These are phyloP conservation scores for Anagrus nilaparvatae DNA, from an alignment of 1,140 invertebrate species.

Conservation along the genomic window DNA sequence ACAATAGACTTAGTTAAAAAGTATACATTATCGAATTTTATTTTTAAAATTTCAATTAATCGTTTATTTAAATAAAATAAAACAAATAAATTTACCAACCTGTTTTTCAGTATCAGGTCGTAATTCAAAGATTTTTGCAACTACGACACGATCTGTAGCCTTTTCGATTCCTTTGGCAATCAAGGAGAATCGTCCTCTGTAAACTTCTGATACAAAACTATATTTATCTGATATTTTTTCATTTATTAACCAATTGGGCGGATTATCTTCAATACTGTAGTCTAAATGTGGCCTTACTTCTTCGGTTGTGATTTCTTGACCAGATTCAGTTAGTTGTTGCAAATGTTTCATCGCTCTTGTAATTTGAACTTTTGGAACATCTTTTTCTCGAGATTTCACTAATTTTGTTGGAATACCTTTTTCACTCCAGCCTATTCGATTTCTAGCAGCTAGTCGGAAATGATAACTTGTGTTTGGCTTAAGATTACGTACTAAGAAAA, in stretches of 20 bases:
- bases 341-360: conserved; percentile 72
- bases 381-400: conserved; percentile 55
- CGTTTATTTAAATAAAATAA: neutral
- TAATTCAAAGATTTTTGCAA: conserved; percentile 71
- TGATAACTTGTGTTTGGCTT: conserved; percentile 70
- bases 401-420: conserved; percentile 62
- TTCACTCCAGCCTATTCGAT: conserved; percentile 89
- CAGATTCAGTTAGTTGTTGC: conserved; percentile 72
- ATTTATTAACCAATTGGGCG: conserved; percentile 61
- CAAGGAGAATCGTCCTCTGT: conserved; percentile 71
- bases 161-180: conserved; percentile 76
- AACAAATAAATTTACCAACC: no score
- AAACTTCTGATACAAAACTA: conserved; percentile 73
- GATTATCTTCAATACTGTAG: conserved; percentile 60
- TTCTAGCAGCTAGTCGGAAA: conserved; percentile 80
- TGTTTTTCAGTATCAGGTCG: conserved; percentile 52
- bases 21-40: no score
- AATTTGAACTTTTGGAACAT: conserved; percentile 59
- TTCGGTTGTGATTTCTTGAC: conserved; percentile 52
- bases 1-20: no score
- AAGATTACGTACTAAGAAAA: conserved; percentile 73
- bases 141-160: conserved; percentile 56
- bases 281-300: conserved; percentile 52
- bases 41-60: neutral
- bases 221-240: conserved; percentile 63